Conservation (phyloP, 2,797 vertebrate genomes). For the Labroides dimidiatus region DNA sequence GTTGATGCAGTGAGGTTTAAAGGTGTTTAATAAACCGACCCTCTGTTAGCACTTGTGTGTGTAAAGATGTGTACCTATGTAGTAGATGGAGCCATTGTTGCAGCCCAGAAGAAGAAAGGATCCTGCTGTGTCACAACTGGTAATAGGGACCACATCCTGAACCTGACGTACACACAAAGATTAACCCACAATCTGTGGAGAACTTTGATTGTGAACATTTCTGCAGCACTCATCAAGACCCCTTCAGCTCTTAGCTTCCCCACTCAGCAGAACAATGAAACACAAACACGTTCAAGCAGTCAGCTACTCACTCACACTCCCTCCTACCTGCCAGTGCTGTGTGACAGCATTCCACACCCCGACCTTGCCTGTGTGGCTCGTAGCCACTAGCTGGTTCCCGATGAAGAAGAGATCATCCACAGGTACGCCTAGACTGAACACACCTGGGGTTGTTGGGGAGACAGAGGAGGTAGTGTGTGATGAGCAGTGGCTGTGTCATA, state of each 20-base stretch:
- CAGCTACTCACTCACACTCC: background rate
- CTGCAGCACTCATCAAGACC: background rate
- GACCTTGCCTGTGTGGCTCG: slow-evolving; percentile 97
- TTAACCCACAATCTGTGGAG: background rate
- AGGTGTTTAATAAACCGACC: too few relatives aligned
- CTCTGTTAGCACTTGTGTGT: background rate
- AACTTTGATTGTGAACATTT: too few relatives aligned
- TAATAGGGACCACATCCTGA: slow-evolving; percentile 98
- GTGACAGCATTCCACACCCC: slow-evolving; percentile 99
- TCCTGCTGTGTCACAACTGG: slow-evolving; percentile 96
- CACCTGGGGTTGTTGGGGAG: slow-evolving; percentile 77
- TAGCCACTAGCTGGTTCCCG: slow-evolving; percentile 97
- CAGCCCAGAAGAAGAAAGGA: slow-evolving; percentile 96
- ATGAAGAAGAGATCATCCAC: slow-evolving; percentile 98
- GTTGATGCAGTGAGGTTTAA: background rate
- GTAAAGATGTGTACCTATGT: slow-evolving; percentile 88
- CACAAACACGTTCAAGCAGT: background rate
- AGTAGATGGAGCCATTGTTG: slow-evolving; percentile 98
- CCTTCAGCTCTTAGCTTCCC: background rate
- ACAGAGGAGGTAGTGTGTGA: slow-evolving; percentile 1
- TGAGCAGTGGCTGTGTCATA: too few relatives aligned
- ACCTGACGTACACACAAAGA: slow-evolving; percentile 82
- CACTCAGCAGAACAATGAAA: background rate
- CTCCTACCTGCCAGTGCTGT: slow-evolving; percentile 95
- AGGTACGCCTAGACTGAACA: slow-evolving; percentile 96